These are phyloP conservation scores for Passer domesticus DNA, from an alignment of 2,113 vertebrate genomes.

Conservation along the genomic window DNA sequence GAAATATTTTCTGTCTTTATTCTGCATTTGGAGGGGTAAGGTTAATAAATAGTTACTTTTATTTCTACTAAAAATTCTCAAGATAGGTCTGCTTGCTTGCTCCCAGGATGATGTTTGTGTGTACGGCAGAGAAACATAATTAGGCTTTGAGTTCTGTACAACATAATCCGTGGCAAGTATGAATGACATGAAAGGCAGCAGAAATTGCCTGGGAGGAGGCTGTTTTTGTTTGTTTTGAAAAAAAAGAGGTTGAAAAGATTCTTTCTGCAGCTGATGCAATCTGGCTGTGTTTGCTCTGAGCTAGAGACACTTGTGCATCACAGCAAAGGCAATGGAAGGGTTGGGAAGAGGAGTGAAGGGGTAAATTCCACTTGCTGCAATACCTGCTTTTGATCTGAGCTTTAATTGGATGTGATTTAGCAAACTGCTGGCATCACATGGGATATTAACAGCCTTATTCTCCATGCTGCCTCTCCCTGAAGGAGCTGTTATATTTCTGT, in stretches of 20 bases:
- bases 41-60: constrained; percentile 22
- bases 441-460: constrained; percentile 38
- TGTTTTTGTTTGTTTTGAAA: constrained; percentile 64
- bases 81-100: constrained; percentile 16
- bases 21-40: background rate
- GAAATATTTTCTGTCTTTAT: background rate
- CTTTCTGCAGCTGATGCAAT: constrained; percentile 56
- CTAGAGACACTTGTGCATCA: constrained; percentile 26
- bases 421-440: constrained; percentile 40
- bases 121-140: constrained; percentile 21
- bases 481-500: constrained; percentile 18
- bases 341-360: constrained; percentile 15
- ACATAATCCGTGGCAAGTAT: constrained; percentile 55
- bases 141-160: constrained; percentile 64
- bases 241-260: constrained; percentile 62
- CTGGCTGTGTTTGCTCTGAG: constrained; percentile 45
- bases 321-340: constrained; percentile 2
- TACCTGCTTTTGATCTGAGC: constrained; percentile 58
- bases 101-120: constrained; percentile 51
- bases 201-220: constrained; percentile 66
- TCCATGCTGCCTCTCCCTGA: background rate
- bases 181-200: constrained; percentile 64
- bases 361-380: constrained; percentile 53
- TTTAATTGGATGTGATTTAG: constrained; percentile 62
- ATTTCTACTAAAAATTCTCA: background rate